Evolutionary conservation across 2,888 invertebrate genomes (phyloP).

Genomic region (Ariolimax columbianus): DNA sequence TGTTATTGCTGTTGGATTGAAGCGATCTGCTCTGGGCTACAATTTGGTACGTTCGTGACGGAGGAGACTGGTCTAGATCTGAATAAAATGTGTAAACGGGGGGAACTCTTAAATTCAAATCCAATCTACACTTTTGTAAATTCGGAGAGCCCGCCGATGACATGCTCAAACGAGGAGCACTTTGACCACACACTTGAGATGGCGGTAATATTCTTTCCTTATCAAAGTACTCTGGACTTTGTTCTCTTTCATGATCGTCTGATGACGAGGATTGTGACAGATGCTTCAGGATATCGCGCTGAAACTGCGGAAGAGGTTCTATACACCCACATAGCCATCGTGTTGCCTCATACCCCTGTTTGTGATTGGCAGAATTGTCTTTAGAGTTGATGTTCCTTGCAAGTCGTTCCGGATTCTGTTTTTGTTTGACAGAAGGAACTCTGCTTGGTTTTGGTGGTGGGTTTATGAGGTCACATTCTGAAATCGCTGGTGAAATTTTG

Average conservation of each 20-base stretch:
- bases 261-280: neutral
- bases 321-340: conserved; percentile 62
- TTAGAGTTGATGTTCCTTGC: conserved; percentile 58
- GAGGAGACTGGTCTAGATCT: neutral
- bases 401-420: conserved; percentile 67
- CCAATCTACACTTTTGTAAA: neutral
- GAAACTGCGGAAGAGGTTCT: neutral
- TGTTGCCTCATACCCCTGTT: conserved; percentile 65
- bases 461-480: conserved; percentile 70
- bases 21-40: conserved; percentile 48
- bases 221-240: neutral
- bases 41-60: neutral
- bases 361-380: neutral
- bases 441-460: conserved; percentile 80
- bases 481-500: conserved; percentile 59
- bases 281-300: neutral
- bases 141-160: neutral
- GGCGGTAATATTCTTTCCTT: neutral
- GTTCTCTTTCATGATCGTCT: neutral
- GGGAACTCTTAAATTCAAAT: neutral
- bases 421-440: conserved; percentile 77
- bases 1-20: conserved; percentile 22
- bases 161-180: neutral
- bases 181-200: neutral
- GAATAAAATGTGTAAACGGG: neutral